A percentile compares a stretch with the other conserved stretches of the same genome.
These are phyloP conservation scores for Meles meles DNA, from an alignment of 2,113 vertebrate genomes.

Conservation along the genomic window DNA sequence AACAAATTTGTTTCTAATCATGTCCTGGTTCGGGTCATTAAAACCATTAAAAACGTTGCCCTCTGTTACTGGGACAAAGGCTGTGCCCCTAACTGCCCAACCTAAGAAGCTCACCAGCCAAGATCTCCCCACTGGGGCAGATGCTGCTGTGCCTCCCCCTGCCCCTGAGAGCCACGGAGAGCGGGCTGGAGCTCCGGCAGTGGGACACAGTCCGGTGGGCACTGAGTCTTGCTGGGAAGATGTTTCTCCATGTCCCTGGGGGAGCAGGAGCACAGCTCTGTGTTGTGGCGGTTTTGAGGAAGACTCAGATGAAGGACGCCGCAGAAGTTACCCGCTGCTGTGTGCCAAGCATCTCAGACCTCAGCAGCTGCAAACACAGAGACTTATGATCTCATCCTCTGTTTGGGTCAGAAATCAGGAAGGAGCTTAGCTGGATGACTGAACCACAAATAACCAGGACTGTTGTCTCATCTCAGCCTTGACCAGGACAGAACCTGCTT, in stretches of 20 bases:
- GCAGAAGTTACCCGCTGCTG: neutral
- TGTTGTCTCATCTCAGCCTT: neutral
- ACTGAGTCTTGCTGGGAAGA: neutral
- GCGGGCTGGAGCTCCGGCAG: neutral
- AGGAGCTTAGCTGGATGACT: neutral
- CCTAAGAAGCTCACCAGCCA: neutral
- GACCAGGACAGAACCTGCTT: neutral
- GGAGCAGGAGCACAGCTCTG: too few relatives aligned
- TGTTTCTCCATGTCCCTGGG: neutral
- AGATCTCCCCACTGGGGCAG: neutral
- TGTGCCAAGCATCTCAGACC: neutral
- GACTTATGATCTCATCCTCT: neutral
- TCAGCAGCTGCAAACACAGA: neutral
- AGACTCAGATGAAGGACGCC: neutral
- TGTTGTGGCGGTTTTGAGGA: neutral
- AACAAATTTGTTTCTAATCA: neutral
- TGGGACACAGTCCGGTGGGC: neutral
- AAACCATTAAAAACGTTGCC: neutral
- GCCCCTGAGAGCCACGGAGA: neutral
- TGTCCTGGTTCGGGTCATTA: neutral
- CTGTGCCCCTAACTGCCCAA: too few relatives aligned
- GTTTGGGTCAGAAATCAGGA: neutral
- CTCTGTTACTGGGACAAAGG: neutral
- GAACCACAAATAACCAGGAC: neutral
- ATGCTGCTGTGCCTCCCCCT: rapidly evolving